Evolutionary conservation across 2,113 vertebrate genomes (phyloP), one percentile per base, ranked within the genome.

Genomic region (Ageneiosus marmoratus): DNA sequence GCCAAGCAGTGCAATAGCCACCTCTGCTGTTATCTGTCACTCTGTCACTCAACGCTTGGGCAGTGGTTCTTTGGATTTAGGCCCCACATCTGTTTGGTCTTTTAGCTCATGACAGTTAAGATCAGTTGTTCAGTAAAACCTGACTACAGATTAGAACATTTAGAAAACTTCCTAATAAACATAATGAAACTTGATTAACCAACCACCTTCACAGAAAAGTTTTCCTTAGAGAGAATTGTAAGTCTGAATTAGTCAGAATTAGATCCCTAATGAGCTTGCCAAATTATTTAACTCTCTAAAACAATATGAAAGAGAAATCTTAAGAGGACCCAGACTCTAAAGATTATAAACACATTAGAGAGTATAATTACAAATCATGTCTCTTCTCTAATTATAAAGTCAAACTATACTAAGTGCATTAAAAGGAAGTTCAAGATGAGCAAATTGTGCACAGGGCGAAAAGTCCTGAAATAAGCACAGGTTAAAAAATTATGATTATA

Each of bases 11-110:
- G 75, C 82, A 85, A 70, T 60, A 65, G 85, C 77, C 53, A 78
- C 27, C 79, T 58, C 65, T 79, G 74, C 73, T 84, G 83, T 83
- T 85, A 83, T 88, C 85, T 86, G 77, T 91, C 86, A 86, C 27
- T 88, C 85, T 85, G 76, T 91, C 86, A 86, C 32, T 86, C 63
- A 82, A 10, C 48, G 74, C 24, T 67, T 46, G 27, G 22, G 53
- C 15, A n/a, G 63, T 55, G 51, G 16, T 12, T 20, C 67, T 51
- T 53, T 76, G 27, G 29, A 50, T 69, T 44, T 77, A 69, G 69
- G 18, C 37, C 60, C 69, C n/a, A 46, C 37, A 76, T 60, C 16
- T 69, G 77, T 18, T 50, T 67, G 20, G 37, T 27, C 48, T 65
- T 78, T 79, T 73, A 73, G 53, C 56, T 65, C 51, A 60, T 73